phyloP scores from a whole-genome alignment of 2,113 vertebrate species.

The Ploceus nigricollis region DNA sequence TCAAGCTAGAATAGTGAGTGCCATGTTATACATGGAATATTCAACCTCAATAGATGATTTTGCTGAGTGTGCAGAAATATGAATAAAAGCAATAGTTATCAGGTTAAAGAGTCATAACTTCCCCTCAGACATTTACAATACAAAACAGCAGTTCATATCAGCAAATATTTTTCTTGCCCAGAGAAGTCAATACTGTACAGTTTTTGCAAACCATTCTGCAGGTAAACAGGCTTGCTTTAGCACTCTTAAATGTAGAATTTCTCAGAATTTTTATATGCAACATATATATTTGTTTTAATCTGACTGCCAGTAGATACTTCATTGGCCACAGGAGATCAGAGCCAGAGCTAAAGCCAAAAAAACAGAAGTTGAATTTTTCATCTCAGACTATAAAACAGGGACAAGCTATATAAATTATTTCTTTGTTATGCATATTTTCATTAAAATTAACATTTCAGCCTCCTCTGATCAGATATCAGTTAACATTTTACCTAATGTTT shows the following conservation, averaged over 20 bases:
- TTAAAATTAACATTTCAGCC: background rate
- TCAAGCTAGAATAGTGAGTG: background rate
- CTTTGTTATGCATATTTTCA: background rate
- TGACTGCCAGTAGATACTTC: background rate
- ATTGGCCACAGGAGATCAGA: background rate
- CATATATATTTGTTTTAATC: background rate
- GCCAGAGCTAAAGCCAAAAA: background rate
- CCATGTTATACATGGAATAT: background rate
- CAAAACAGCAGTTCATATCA: background rate
- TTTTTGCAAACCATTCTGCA: background rate
- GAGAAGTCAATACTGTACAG: background rate
- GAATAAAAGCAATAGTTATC: background rate
- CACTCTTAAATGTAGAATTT: background rate
- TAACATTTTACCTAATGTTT: slow-evolving; percentile 86
- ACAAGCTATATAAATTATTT: background rate
- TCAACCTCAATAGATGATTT: background rate
- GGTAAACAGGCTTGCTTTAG: background rate
- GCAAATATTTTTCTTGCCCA: background rate
- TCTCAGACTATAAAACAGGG: background rate
- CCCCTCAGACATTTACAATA: background rate
- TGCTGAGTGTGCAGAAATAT: background rate
- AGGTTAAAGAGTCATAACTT: background rate
- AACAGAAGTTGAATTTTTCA: background rate
- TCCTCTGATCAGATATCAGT: background rate
- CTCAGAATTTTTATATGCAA: background rate